Evolutionary conservation across 2,797 vertebrate species (phyloP), one percentile per base, ranked within the genome.

Genomic region (Toxotes lorentzi): DNA sequence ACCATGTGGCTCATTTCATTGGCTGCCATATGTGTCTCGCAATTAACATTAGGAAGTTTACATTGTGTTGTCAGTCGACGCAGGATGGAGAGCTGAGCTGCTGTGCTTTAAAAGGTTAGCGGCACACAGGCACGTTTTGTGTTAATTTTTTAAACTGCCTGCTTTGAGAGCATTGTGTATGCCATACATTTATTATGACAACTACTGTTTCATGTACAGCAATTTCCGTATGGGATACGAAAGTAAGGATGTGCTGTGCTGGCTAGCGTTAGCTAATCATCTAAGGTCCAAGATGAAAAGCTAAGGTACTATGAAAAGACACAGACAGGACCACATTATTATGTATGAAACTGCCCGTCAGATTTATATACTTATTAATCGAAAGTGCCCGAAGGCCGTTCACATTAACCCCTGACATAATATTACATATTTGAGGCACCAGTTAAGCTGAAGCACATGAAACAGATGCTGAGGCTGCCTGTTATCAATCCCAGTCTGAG

Each of bases 81-180:
- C 75, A 72, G 27, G 41, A 77, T 78, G 68, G 21, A 40, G 45
- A 35, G 19, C 35, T 17, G 47, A 54, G 24, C 56, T 30, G 43
- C n/a, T 24, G 12, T 61, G 53, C 13, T n/a, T 35, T 72, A 12
- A 69, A 58, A 87, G 88, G 90, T 92, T 35, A 68, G 85, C 27
- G 27, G 4, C n/a, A 50, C 61, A 41, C 53, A 17, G 56, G 63
- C 34, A 24, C 19, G 13, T 34, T 14, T 13, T n/a, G 5, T 4
- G 1, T 35, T 45, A 0, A 21, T 34, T 6, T 19, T 16, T 4
- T 34, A 27, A 43, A 43, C 17, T 4, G 0, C 24, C 17, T 4
- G n/a, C 14, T 45, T 61, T 41, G 8, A 41, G 1, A 19, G 34
- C 24, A 48, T 9, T 7, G 12, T 14, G 51, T 13, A 7, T 21